Evolutionary conservation across 2,888 invertebrate genomes (phyloP).

Genomic region (Pantelozetes paolii): DNA sequence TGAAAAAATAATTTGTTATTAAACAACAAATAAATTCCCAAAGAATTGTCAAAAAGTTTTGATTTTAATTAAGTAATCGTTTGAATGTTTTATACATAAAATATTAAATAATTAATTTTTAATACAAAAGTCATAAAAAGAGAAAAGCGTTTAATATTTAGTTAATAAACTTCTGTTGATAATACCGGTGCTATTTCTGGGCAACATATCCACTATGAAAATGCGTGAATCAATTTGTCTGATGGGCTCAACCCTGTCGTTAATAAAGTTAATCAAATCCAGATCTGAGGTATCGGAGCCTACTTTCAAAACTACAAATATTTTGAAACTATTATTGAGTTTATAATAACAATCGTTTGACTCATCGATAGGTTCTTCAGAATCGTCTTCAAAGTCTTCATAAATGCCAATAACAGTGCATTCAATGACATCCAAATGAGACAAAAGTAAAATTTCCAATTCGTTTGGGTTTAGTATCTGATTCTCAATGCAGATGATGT

Average conservation of each 20-base stretch:
- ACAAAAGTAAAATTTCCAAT: slow-evolving; percentile 6
- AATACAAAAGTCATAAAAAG: no score
- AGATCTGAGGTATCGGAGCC: not conserved
- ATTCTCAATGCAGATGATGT: not conserved
- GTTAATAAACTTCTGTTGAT: slow-evolving; percentile 1
- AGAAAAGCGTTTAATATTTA: no score
- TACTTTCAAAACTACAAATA: slow-evolving; percentile 8
- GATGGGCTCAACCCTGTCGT: slow-evolving; percentile 23
- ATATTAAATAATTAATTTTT: no score
- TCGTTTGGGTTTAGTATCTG: not conserved
- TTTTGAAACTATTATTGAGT: slow-evolving; percentile 7
- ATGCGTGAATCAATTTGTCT: not conserved
- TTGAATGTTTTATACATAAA: no score
- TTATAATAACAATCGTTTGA: not conserved
- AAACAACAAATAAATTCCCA: no score
- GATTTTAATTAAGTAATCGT: no score
- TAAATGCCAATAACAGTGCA: not conserved
- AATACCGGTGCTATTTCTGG: not conserved
- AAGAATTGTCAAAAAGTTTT: no score
- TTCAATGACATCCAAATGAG: not conserved
- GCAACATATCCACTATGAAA: not conserved
- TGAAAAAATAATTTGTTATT: no score
- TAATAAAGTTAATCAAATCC: slow-evolving; percentile 4
- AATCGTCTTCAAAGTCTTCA: not conserved
- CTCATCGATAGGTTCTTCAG: not conserved